phyloP scores from a whole-genome alignment of 2,888 invertebrate genomes.

The Caenorhabditis imperialis region DNA sequence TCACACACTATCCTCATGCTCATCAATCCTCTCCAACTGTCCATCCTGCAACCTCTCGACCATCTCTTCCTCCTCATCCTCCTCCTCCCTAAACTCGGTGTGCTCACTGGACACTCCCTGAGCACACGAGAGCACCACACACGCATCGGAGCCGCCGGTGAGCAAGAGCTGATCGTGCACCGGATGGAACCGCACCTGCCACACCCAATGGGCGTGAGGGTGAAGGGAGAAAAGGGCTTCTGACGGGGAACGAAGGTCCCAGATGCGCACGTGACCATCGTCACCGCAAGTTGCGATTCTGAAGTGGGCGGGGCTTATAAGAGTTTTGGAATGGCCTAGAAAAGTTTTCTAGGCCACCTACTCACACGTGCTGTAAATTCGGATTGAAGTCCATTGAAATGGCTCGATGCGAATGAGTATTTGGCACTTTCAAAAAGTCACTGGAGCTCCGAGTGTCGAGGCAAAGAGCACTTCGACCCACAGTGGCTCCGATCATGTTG shows the following conservation, averaged over 20 bases:
- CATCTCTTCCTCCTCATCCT: slow-evolving; percentile 49
- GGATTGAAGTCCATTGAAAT: slow-evolving; percentile 95
- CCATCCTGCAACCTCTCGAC: slow-evolving; percentile 82
- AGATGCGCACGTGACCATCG: slow-evolving; percentile 93
- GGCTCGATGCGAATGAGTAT: slow-evolving; percentile 90
- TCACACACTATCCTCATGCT: slow-evolving; percentile 97
- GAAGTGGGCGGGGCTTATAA: background rate
- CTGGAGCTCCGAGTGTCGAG: slow-evolving; percentile 50
- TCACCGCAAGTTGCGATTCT: slow-evolving; percentile 91
- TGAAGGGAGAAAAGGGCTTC: slow-evolving; percentile 84
- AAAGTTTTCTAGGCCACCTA: background rate
- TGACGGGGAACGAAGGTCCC: slow-evolving; percentile 88
- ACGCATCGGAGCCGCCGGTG: slow-evolving; percentile 93
- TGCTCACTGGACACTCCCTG: slow-evolving; percentile 62
- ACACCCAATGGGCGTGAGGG: slow-evolving; percentile 81
- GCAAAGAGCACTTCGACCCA: slow-evolving; percentile 44
- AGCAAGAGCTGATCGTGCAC: slow-evolving; percentile 96
- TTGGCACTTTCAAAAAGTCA: slow-evolving; percentile 88
- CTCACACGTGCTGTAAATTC: slow-evolving; percentile 82
- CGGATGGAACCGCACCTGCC: slow-evolving; percentile 85
- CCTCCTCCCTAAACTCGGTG: slow-evolving; percentile 43
- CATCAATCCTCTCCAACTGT: slow-evolving; percentile 87
- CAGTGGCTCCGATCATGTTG: slow-evolving; percentile 86
- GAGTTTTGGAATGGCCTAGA: no score
- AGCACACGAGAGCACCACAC: slow-evolving; percentile 86